Percentiles rank a stretch among this genome's conserved stretches.
Conservation (phyloP, 2,888 invertebrate genomes). For the Boloria euphrosyne region DNA sequence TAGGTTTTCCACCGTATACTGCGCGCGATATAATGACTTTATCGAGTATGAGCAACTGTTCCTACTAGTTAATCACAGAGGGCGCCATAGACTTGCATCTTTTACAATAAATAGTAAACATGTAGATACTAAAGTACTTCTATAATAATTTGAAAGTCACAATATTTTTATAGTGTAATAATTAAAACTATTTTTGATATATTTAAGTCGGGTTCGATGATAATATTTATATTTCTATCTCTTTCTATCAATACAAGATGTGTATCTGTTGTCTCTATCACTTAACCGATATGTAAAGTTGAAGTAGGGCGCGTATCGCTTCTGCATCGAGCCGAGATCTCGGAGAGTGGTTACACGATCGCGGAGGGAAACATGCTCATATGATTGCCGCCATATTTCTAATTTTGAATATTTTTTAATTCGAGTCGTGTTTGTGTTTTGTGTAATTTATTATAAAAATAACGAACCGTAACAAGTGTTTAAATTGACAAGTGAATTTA, state of each 20-base stretch:
- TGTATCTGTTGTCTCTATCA: slow-evolving; percentile 60
- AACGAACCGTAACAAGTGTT: slow-evolving; percentile 41
- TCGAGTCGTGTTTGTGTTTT: slow-evolving; percentile 53
- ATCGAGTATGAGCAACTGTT: background rate
- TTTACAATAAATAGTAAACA: background rate
- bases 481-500: slow-evolving; percentile 27
- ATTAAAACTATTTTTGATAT: background rate
- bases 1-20: slow-evolving; percentile 1
- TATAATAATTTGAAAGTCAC: background rate
- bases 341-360: slow-evolving; percentile 76
- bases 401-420: slow-evolving; percentile 55
- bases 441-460: slow-evolving; percentile 44
- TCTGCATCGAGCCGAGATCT: slow-evolving; percentile 74
- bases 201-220: background rate
- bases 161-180: background rate
- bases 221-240: slow-evolving; percentile 15
- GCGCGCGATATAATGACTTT: background rate
- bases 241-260: slow-evolving; percentile 23
- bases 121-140: background rate
- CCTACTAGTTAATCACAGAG: background rate
- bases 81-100: background rate
- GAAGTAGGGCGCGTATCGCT: slow-evolving; percentile 77
- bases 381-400: slow-evolving; percentile 74
- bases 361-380: slow-evolving; percentile 74
- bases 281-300: slow-evolving; percentile 59